Evolutionary conservation across 2,888 invertebrate genomes (phyloP).

Genomic region (Drosophila nr. medialis): DNA sequence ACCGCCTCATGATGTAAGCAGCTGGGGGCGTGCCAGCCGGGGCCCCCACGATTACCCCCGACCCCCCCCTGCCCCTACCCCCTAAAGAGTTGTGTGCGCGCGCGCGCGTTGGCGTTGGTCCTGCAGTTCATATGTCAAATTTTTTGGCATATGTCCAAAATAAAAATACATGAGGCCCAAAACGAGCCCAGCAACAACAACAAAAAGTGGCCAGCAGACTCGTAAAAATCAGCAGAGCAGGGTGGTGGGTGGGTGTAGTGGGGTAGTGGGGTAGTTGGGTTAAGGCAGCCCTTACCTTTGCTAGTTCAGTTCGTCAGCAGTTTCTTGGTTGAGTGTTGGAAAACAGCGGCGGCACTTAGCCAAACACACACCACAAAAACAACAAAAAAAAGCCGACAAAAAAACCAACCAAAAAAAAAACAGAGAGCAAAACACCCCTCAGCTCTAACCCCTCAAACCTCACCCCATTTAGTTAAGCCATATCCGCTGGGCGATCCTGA

Average conservation of each 20-base stretch:
- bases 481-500: conserved; percentile 43
- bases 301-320: conserved; percentile 54
- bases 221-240: conserved; percentile 68
- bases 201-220: conserved; percentile 59
- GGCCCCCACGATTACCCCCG: not conserved
- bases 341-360: conserved; percentile 73
- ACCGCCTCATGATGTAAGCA: conserved; percentile 71
- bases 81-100: conserved; percentile 5
- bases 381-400: conserved; percentile 35
- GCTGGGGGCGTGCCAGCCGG: conserved; percentile 1
- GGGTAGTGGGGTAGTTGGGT: too few species aligned
- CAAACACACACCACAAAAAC: conserved; percentile 56
- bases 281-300: conserved; percentile 5
- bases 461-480: not conserved
- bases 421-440: conserved; percentile 5
- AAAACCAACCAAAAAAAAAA: not conserved
- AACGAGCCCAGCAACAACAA: conserved; percentile 48
- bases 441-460: not conserved
- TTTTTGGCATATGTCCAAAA: conserved; percentile 81
- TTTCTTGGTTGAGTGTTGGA: conserved; percentile 73
- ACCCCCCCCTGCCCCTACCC: not conserved
- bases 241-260: not conserved
- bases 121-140: conserved; percentile 82
- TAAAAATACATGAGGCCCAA: conserved; percentile 60
- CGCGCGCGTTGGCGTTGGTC: conserved; percentile 56